Evolutionary conservation across 1,140 invertebrate species (phyloP).

Genomic region (Campoletis sonorensis): DNA sequence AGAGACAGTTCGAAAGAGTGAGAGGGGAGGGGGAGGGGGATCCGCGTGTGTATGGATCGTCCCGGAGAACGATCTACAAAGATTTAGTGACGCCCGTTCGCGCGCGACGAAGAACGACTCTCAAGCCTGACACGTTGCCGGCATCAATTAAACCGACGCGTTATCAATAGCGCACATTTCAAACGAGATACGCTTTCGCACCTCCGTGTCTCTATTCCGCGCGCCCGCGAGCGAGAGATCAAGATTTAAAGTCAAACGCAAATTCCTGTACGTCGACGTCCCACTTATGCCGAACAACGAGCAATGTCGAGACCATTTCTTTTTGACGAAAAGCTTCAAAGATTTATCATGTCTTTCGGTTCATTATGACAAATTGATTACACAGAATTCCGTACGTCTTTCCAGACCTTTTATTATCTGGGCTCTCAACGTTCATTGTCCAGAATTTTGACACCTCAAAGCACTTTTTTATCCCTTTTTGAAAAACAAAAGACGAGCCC

Average conservation of each 20-base stretch:
- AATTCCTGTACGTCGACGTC: conserved; percentile 12
- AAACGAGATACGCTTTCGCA: conserved; percentile 30
- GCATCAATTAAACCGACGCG: conserved; percentile 46
- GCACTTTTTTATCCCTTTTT: no score
- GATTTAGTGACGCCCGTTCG: conserved; percentile 42
- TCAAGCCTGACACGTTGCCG: conserved; percentile 42
- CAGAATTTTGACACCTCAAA: not conserved
- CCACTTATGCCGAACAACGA: no score
- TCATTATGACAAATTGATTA: conserved; percentile 4
- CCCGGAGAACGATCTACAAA: conserved; percentile 31
- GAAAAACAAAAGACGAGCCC: not conserved
- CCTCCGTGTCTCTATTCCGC: not conserved
- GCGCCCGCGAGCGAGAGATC: not conserved
- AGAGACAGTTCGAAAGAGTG: conserved; percentile 7
- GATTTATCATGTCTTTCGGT: no score
- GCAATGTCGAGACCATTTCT: no score
- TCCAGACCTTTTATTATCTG: not conserved
- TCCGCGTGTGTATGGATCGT: not conserved
- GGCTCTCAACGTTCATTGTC: conserved; percentile 7
- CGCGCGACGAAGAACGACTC: conserved; percentile 32
- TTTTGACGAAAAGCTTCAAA: no score
- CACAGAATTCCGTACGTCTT: not conserved
- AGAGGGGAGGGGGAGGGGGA: not conserved
- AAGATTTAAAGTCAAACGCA: not conserved
- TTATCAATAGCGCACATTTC: conserved; percentile 38